These are phyloP conservation scores for Lordiphosa collinella DNA, from an alignment of 1,140 invertebrate genomes.

Conservation along the genomic window DNA sequence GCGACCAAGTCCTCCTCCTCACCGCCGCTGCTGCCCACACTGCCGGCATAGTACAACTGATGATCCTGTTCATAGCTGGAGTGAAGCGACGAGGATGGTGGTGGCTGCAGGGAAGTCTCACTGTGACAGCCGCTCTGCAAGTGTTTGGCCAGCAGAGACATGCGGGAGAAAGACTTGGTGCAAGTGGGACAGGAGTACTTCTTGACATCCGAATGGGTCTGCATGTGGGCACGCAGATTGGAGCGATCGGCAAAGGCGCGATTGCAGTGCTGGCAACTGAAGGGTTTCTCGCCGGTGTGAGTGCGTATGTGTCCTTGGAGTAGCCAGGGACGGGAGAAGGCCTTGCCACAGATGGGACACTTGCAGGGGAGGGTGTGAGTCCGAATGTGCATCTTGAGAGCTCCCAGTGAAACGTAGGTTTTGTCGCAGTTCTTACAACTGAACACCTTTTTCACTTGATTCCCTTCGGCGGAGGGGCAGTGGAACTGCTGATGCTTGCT, in stretches of 20 bases:
- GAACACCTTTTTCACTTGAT: conserved; percentile 94
- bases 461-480: conserved; percentile 90
- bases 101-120: conserved; percentile 58
- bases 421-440: conserved; percentile 98
- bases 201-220: conserved; percentile 98
- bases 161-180: conserved; percentile 97
- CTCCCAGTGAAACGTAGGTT: conserved; percentile 95
- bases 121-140: conserved; percentile 90
- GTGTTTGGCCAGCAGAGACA: conserved; percentile 97
- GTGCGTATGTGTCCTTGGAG: conserved; percentile 96
- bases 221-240: conserved; percentile 96
- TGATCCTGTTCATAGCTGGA: conserved; percentile 31
- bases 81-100: conserved; percentile 43
- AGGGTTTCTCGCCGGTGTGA: conserved; percentile 98
- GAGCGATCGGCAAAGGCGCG: conserved; percentile 97
- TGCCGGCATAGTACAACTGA: conserved; percentile 62
- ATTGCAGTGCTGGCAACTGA: conserved; percentile 96
- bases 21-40: conserved; percentile 61
- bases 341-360: conserved; percentile 97
- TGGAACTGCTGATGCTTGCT: conserved; percentile 98
- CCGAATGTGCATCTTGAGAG: conserved; percentile 99
- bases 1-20: conserved; percentile 62
- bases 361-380: conserved; percentile 99
- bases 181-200: conserved; percentile 97
- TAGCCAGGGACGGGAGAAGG: conserved; percentile 97